A percentile compares a stretch with the other conserved stretches of the same genome.
Evolutionary conservation across 2,113 vertebrate species (phyloP).

Genomic region (Plecotus auritus): DNA sequence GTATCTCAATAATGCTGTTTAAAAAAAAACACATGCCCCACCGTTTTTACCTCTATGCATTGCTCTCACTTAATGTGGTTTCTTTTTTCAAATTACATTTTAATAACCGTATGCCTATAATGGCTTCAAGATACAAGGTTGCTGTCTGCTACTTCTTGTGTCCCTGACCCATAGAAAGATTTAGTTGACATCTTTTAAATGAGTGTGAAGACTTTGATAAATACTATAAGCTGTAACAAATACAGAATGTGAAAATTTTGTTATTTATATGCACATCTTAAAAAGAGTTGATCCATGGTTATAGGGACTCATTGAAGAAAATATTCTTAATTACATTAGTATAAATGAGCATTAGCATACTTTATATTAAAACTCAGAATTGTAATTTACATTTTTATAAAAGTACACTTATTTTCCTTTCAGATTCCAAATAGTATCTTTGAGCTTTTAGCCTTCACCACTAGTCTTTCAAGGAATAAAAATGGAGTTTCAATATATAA

Average conservation of each 20-base stretch:
- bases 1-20: neutral
- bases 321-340: neutral
- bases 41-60: neutral
- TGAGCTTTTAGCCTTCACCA: neutral
- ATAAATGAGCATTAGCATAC: neutral
- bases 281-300: neutral
- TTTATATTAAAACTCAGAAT: neutral
- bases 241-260: neutral
- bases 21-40: neutral
- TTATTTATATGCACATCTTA: neutral
- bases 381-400: neutral
- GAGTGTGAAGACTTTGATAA: neutral
- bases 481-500: neutral
- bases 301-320: neutral
- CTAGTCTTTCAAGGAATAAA: neutral
- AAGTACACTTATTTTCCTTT: neutral
- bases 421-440: neutral
- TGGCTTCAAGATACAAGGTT: neutral
- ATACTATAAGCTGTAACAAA: neutral
- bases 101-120: neutral
- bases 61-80: neutral
- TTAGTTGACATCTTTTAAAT: neutral
- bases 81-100: conserved; percentile 1
- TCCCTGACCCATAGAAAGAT: neutral
- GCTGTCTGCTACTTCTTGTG: neutral